phyloP scores from a whole-genome alignment of 2,113 vertebrate genomes.

The Xerus inauris region DNA sequence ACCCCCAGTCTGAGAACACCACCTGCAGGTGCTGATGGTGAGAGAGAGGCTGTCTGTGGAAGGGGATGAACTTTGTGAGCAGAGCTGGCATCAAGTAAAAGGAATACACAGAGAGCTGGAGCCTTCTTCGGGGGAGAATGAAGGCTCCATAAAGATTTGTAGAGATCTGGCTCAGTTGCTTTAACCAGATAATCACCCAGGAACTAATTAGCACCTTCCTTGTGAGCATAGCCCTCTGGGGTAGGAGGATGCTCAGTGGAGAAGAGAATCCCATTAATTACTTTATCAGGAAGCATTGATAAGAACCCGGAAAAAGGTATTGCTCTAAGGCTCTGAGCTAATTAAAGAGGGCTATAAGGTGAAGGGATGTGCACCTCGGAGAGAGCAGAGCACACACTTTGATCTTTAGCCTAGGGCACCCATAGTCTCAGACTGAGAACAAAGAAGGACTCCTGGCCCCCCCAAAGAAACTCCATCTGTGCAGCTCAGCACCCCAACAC shows the following conservation, averaged over 20 bases:
- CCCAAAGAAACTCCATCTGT: background rate
- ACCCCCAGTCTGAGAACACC: background rate
- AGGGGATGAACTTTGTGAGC: slow-evolving; percentile 19
- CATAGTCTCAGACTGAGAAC: background rate
- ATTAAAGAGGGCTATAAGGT: slow-evolving; percentile 70
- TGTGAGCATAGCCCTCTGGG: slow-evolving; percentile 76
- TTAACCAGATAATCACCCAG: slow-evolving; percentile 80
- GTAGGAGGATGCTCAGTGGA: slow-evolving; percentile 71
- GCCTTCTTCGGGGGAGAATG: background rate
- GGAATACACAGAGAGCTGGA: background rate
- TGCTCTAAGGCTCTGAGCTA: slow-evolving; percentile 72
- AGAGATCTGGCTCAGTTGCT: slow-evolving; percentile 75
- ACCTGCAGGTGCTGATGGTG: background rate
- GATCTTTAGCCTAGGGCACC: background rate
- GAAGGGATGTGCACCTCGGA: background rate
- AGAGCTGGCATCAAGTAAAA: slow-evolving; percentile 41
- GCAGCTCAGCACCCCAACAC: background rate
- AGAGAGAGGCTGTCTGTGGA: background rate
- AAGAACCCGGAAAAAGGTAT: slow-evolving; percentile 72
- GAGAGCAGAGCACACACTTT: background rate
- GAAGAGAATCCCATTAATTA: slow-evolving; percentile 82
- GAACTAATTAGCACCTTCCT: slow-evolving; percentile 86
- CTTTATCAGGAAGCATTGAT: slow-evolving; percentile 77
- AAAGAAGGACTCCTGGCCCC: background rate
- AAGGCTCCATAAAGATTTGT: slow-evolving; percentile 22